Evolutionary conservation across 2,797 vertebrate species (phyloP), one percentile per base, ranked within the genome.

Genomic region (Cossypha caffra): DNA sequence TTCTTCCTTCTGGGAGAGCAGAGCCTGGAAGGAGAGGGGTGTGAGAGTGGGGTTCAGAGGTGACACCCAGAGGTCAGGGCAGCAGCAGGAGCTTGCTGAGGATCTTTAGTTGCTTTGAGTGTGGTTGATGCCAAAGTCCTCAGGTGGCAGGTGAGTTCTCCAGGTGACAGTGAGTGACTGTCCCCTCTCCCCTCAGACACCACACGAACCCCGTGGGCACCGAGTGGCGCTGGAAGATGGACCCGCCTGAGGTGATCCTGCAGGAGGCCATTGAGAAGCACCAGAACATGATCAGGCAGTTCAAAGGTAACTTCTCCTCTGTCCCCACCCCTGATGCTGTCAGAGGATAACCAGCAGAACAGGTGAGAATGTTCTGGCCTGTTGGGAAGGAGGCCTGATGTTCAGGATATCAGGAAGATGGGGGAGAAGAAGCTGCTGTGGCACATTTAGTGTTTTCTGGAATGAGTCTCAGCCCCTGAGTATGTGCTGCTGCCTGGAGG

Each of bases 151-250:
- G 23, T 40, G 72, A 19, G 11, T n/a, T 35, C 16, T 43, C 13
- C 40, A 13, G 11, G 16, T 1, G 5, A 3, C 37, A 63, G 20
- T 17, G 17, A 29, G 20, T 75, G 37, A 55, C 69, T 67, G 13
- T 80, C 7, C 72, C 38, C 79, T 43, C 58, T 95, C 62, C 58
- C 48, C 63, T 51, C 95, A 99, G 99, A 61, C 99, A 99, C 93
- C 99, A 99, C 95, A 99, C 99, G n/a, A 99, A 99, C 93, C 99
- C 99, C 0, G 99, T 99, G 95, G 99, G 99, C 69, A 99, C 99
- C 0, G 99, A 99, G 91, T 99, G 99, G 99, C 98, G 97, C 33
- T 99, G 99, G 99, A 99, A 99, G 94, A 99, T 99, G 99, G 99
- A 99, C 96, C 98, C 98, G 7, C 98, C 99, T 1, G 99, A 99